Percentiles rank a stretch among this genome's conserved stretches.
phyloP scores from a whole-genome alignment of 2,888 invertebrate genomes.

The Frankliniella fusca region DNA sequence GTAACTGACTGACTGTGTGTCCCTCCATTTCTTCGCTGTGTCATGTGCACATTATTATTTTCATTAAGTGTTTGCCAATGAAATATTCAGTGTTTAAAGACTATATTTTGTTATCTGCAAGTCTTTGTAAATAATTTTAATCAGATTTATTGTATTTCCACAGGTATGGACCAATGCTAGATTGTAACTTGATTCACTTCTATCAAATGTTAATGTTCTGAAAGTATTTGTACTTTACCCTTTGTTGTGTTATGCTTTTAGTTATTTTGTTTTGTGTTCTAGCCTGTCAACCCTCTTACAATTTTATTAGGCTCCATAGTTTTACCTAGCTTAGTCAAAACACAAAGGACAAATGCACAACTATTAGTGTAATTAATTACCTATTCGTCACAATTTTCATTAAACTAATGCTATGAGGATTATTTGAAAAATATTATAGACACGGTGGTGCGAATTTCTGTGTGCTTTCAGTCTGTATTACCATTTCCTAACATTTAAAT shows the following conservation, averaged over 20 bases:
- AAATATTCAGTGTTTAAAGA: not conserved
- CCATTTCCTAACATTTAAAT: no score
- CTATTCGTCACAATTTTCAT: no score
- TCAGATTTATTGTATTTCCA: not conserved
- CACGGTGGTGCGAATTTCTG: no score
- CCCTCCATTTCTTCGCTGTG: not conserved
- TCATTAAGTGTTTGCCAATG: not conserved
- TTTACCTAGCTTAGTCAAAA: no score
- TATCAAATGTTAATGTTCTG: conserved; percentile 8
- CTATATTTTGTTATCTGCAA: not conserved
- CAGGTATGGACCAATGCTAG: not conserved
- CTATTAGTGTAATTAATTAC: no score
- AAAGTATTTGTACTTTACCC: not conserved
- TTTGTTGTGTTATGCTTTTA: not conserved
- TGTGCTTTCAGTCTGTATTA: no score
- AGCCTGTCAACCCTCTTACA: no score
- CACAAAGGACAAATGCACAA: no score
- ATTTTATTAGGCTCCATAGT: no score
- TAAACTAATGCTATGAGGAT: no score
- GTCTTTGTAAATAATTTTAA: not conserved
- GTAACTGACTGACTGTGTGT: conserved; percentile 21
- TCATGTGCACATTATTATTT: not conserved
- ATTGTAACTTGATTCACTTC: not conserved
- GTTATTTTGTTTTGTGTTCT: not conserved
- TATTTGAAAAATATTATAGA: no score